Base-by-base conservation (phyloP, 1,140 invertebrate genomes). In the Magallana gigas region DNA sequence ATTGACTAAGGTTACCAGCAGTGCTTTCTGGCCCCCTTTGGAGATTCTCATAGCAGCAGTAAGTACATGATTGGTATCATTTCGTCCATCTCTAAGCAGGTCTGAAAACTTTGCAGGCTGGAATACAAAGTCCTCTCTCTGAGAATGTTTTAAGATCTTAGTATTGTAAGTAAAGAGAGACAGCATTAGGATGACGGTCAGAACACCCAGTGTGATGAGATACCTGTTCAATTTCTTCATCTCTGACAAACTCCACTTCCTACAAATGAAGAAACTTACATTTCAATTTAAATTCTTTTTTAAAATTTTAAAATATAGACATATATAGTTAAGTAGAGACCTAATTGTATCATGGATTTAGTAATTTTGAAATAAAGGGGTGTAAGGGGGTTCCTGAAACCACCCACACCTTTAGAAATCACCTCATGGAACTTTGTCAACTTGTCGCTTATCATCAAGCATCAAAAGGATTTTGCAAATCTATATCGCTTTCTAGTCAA, bases 1-100 rank as follows among this genome's bases (percentile, higher is more conserved):
- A 85, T 93, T 93, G n/a, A 93, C 87, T n/a, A 92, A 83, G 18
- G 91, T 92, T 57, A 92, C 87, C 5, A 93, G 23, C 68, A 76
- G 23, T 36, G 68, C 23, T 29, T 12, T 29, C 68, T 29, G 23
- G 4, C 68, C 68, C 36, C 29, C 23, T 29, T 76, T 23, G 5
- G 68, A 76, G 23, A 76, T 36, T 29, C 23, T 76, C 68, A 76
- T 12, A 0, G 68, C 68, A 12, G 68, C 68, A 76, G 68, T 3
- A 12, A 76, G 12, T 14, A 76, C 18, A 3, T 8, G 68, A 76
- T 76, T 76, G 36, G 23, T 36, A 5, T 8, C 23, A 12, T 9
- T 29, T 36, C 8, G 12, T 23, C 18, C 8, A 36, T 76, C 23
- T 29, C 36, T 29, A 36, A 12, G 9, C 23, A 4, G 3, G 0